Conservation (phyloP, 2,888 invertebrate genomes). For the Empis stercorea region DNA sequence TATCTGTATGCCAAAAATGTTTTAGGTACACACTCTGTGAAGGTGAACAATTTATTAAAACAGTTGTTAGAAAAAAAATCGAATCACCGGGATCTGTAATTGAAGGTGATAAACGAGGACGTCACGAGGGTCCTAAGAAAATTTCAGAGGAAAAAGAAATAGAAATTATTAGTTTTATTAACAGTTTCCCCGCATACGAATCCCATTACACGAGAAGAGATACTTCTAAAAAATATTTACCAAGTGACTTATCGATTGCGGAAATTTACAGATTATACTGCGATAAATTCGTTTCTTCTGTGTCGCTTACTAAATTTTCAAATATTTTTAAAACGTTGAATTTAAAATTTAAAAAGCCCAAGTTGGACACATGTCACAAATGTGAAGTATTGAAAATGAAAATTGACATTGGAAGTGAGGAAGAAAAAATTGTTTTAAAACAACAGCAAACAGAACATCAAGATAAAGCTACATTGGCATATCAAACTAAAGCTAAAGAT, state of each 20-base stretch:
- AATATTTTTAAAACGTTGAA: conserved; percentile 9
- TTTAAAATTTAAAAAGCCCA: conserved; percentile 14
- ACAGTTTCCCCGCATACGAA: conserved; percentile 10
- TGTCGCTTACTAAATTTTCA: conserved; percentile 12
- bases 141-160: conserved; percentile 7
- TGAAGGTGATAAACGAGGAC: conserved; percentile 8
- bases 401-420: conserved; percentile 3
- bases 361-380: conserved; percentile 12
- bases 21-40: conserved; percentile 12
- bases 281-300: conserved; percentile 1
- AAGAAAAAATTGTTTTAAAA: conserved; percentile 4
- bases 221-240: conserved; percentile 9
- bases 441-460: not conserved
- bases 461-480: not conserved
- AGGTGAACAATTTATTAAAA: conserved; percentile 13
- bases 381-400: conserved; percentile 13
- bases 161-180: conserved; percentile 9
- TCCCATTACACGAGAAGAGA: conserved; percentile 10
- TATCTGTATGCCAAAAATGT: conserved; percentile 14
- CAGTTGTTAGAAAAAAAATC: conserved; percentile 11
- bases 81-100: not conserved
- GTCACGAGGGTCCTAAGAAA: conserved; percentile 7
- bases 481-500: not conserved
- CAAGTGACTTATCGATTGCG: conserved; percentile 9
- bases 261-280: conserved; percentile 9